phyloP scores from a whole-genome alignment of 2,797 vertebrate species.

The Erethizon dorsatum region DNA sequence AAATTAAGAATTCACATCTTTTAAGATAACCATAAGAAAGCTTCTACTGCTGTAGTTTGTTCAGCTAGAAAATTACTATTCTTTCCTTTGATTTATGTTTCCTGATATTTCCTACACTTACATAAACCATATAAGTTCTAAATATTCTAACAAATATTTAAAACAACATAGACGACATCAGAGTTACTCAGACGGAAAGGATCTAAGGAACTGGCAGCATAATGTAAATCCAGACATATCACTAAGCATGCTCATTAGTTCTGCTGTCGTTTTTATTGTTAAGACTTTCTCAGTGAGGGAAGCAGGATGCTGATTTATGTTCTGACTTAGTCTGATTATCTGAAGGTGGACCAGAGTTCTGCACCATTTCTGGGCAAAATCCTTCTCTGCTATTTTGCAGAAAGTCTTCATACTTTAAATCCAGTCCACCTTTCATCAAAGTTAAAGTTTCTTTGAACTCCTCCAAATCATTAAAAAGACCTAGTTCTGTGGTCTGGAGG shows the following conservation, averaged over 20 bases:
- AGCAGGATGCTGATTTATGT: not conserved
- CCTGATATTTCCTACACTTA: not conserved
- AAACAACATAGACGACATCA: not conserved
- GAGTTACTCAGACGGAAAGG: conserved; percentile 34
- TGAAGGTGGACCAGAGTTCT: not conserved
- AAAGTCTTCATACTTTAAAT: conserved; percentile 48
- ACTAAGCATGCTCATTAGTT: not conserved
- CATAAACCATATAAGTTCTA: conserved; percentile 17
- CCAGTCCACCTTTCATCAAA: not conserved
- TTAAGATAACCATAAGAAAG: conserved; percentile 29
- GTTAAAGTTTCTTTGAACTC: not conserved
- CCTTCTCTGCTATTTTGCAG: not conserved
- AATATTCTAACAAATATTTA: not conserved
- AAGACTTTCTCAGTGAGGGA: not conserved
- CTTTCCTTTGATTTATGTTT: conserved; percentile 39
- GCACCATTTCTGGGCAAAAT: not conserved
- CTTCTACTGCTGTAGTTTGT: not conserved
- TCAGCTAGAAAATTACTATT: conserved; percentile 22
- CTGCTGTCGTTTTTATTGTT: not conserved
- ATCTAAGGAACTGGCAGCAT: not conserved
- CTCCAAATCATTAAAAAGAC: not conserved
- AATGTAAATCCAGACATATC: not conserved
- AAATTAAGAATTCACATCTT: conserved; percentile 17
- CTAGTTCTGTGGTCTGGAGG: not conserved
- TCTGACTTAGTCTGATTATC: not conserved